Conservation (phyloP, 1,140 invertebrate genomes). For the Augochlora pura region DNA sequence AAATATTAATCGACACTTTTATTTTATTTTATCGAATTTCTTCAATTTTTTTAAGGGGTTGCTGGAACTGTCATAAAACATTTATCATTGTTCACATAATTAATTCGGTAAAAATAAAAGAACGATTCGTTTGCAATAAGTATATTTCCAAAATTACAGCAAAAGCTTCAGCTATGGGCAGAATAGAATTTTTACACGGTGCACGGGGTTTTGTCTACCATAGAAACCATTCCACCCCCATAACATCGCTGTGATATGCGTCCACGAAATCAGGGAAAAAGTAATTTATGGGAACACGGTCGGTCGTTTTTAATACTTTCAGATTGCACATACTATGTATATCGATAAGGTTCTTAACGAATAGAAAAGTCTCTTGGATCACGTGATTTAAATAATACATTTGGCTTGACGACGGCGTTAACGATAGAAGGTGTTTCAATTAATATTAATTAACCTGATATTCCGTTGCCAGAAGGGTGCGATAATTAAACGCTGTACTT, state of each 20-base stretch:
- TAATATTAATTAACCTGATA: no score
- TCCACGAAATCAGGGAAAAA: background rate
- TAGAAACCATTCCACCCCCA: background rate
- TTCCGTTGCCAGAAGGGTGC: no score
- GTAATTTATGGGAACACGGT: background rate
- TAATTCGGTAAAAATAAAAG: background rate
- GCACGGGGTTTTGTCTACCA: background rate
- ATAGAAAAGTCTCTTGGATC: conserved; percentile 16
- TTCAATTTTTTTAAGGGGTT: no score
- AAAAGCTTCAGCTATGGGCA: background rate
- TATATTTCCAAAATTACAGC: background rate
- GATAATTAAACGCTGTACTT: no score
- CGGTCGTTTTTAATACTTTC: background rate
- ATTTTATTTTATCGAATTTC: no score
- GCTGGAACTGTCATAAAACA: no score
- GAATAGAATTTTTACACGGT: no score
- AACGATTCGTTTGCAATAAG: background rate
- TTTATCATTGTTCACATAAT: no score
- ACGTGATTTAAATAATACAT: conserved; percentile 27
- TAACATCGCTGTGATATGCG: no score
- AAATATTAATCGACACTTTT: no score
- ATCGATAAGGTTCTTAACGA: background rate
- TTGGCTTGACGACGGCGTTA: background rate
- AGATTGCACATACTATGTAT: conserved; percentile 12
- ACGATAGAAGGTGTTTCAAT: no score